phyloP scores from a whole-genome alignment of 2,797 vertebrate genomes.

The Betta splendens region DNA sequence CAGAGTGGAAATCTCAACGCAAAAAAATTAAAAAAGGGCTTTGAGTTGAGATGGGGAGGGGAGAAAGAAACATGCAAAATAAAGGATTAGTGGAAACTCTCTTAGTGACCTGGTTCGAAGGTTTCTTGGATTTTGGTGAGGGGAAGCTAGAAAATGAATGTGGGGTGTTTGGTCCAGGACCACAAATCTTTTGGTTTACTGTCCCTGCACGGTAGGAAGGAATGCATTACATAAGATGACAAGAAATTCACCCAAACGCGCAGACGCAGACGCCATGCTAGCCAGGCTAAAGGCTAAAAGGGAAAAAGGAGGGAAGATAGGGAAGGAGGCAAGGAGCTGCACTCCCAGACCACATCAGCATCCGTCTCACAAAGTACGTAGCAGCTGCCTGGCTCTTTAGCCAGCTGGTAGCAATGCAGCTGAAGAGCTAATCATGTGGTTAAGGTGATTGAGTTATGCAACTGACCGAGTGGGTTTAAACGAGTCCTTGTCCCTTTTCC shows the following conservation, averaged over 20 bases:
- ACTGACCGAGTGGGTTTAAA: conserved; percentile 62
- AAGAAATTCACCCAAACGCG: conserved; percentile 38
- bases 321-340: too few species aligned
- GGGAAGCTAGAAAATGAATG: conserved; percentile 21
- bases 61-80: conserved; percentile 66
- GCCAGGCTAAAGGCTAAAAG: too few species aligned
- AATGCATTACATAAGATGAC: conserved; percentile 70
- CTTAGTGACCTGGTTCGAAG: conserved; percentile 64
- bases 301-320: conserved; percentile 1
- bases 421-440: conserved; percentile 55
- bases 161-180: conserved; percentile 24
- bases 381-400: conserved; percentile 27
- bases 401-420: conserved; percentile 38
- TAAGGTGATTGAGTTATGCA: conserved; percentile 77
- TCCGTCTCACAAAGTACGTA: conserved; percentile 20
- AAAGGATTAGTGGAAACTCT: conserved; percentile 57
- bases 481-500: conserved; percentile 53
- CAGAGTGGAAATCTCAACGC: conserved; percentile 75
- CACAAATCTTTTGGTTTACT: conserved; percentile 37
- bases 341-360: conserved; percentile 19
- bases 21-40: conserved; percentile 37
- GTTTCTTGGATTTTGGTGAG: conserved; percentile 38
- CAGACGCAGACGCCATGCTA: conserved; percentile 26
- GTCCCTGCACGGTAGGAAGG: conserved; percentile 46
- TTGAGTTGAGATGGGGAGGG: conserved; percentile 46